Conservation (phyloP, 2,888 invertebrate species). For the Heliconius ethilla region DNA sequence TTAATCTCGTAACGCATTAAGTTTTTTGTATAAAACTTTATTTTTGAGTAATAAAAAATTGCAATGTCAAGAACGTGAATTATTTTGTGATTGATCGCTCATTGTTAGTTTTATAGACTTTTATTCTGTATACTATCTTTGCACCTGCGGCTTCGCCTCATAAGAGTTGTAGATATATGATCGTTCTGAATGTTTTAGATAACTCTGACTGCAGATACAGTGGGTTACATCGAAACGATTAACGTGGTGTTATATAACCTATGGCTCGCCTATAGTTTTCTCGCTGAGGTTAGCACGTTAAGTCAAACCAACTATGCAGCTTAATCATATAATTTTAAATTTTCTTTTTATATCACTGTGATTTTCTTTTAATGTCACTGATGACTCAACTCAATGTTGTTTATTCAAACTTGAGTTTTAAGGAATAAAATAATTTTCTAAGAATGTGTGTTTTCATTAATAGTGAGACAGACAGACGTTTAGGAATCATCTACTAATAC, state of each 20-base stretch:
- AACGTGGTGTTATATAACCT: too few species aligned
- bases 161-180: neutral
- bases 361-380: neutral
- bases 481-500: neutral
- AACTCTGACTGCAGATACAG: too few species aligned
- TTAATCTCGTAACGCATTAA: conserved; percentile 65
- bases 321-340: neutral
- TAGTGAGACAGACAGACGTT: neutral
- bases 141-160: neutral
- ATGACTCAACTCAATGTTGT: neutral
- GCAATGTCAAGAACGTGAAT: conserved; percentile 53
- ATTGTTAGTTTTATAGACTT: conserved; percentile 49
- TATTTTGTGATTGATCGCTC: conserved; percentile 63
- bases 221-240: too few species aligned
- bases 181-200: too few species aligned
- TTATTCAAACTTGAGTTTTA: neutral
- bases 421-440: neutral
- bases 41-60: conserved; percentile 56
- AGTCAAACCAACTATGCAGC: too few species aligned
- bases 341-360: neutral
- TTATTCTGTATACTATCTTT: neutral
- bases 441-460: neutral
- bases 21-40: conserved; percentile 57
- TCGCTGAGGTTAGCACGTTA: too few species aligned
- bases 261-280: too few species aligned